Evolutionary conservation across 1,140 invertebrate species (phyloP).

Genomic region (Drosophila lacteicornis): DNA sequence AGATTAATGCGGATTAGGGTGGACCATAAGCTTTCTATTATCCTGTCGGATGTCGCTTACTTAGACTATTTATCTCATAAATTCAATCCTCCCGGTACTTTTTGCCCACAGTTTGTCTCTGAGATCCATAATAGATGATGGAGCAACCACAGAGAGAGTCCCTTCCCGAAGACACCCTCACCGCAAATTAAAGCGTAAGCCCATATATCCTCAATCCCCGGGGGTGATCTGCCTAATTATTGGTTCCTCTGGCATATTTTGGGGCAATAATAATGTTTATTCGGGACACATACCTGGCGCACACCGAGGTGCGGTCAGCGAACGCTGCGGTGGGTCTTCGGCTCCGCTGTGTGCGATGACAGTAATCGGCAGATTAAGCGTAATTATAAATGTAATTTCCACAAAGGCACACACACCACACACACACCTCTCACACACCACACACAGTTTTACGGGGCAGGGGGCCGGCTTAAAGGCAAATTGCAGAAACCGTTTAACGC

Average conservation of each 20-base stretch:
- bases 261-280: conserved; percentile 13
- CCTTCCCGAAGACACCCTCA: neutral
- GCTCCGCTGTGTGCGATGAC: conserved; percentile 26
- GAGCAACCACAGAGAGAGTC: neutral
- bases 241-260: neutral
- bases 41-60: too few relatives aligned
- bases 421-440: neutral
- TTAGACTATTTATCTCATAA: too few relatives aligned
- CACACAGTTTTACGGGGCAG: neutral
- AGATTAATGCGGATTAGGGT: too few relatives aligned
- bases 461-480: conserved; percentile 26
- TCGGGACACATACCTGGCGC: conserved; percentile 18
- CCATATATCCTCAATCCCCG: neutral
- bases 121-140: too few relatives aligned
- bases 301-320: conserved; percentile 18
- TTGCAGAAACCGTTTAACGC: conserved; percentile 37
- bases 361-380: conserved; percentile 40
- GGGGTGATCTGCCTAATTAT: conserved; percentile 8
- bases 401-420: conserved; percentile 16
- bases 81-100: too few relatives aligned
- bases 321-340: conserved; percentile 10
- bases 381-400: conserved; percentile 55
- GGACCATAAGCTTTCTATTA: too few relatives aligned
- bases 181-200: neutral
- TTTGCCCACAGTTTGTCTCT: neutral